Percentiles rank a stretch among this genome's conserved stretches.
Evolutionary conservation across 2,888 invertebrate species (phyloP).

Genomic region (Nineta flava): DNA sequence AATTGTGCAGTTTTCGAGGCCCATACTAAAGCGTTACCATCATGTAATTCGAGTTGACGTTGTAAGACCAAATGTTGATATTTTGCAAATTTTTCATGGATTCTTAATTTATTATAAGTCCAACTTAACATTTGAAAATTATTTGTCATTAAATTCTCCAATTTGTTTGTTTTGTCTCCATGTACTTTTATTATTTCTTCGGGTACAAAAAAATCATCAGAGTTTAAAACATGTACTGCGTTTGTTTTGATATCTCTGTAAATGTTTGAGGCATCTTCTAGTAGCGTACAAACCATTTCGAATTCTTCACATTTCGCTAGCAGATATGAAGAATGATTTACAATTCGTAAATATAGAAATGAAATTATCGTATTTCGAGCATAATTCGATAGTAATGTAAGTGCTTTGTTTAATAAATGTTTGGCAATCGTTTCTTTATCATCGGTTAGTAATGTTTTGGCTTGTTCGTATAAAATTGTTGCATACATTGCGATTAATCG

Average conservation of each 20-base stretch:
- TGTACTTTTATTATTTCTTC: conserved; percentile 22
- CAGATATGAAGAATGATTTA: conserved; percentile 40
- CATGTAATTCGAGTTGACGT: conserved; percentile 37
- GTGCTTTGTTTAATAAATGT: conserved; percentile 18
- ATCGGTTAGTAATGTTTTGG: conserved; percentile 20
- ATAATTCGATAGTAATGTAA: conserved; percentile 18
- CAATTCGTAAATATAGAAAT: conserved; percentile 37
- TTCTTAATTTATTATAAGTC: conserved; percentile 37
- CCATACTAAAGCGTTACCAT: conserved; percentile 41
- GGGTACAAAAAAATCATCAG: conserved; percentile 37
- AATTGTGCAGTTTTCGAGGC: conserved; percentile 35
- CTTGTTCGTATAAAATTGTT: conserved; percentile 24
- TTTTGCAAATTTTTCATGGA: conserved; percentile 33
- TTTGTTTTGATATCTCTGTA: conserved; percentile 27
- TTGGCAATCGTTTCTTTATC: conserved; percentile 17
- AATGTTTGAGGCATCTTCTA: conserved; percentile 32
- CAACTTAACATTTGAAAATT: conserved; percentile 46
- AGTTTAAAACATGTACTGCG: conserved; percentile 21
- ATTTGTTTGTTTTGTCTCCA: conserved; percentile 30
- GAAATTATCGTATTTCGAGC: conserved; percentile 18
- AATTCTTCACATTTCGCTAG: conserved; percentile 35
- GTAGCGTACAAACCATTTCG: conserved; percentile 29
- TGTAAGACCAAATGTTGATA: conserved; percentile 39
- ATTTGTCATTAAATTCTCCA: conserved; percentile 40
- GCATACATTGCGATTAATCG: conserved; percentile 22